A percentile compares a stretch with the other conserved stretches of the same genome.
Evolutionary conservation across 2,888 invertebrate genomes (phyloP).

Genomic region (Nemotelus pantherinus): DNA sequence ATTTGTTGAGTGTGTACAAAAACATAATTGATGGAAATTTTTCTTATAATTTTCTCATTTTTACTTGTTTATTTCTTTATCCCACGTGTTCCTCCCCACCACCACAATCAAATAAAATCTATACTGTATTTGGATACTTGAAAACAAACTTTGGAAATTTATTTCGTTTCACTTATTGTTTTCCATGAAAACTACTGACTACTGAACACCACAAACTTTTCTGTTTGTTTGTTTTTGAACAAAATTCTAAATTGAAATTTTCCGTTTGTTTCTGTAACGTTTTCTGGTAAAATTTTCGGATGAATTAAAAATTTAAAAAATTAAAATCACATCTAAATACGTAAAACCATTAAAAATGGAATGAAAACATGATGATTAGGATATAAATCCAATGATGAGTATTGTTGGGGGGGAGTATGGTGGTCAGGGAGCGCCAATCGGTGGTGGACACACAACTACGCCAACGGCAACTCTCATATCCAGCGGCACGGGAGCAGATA

Average conservation of each 20-base stretch:
- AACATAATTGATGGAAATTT: slow-evolving; percentile 39
- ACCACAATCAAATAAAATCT: slow-evolving; percentile 53
- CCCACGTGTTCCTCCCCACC: slow-evolving; percentile 54
- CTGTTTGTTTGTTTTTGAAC: slow-evolving; percentile 15
- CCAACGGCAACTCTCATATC: slow-evolving; percentile 59
- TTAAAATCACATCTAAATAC: slow-evolving; percentile 15
- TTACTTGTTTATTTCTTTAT: slow-evolving; percentile 52
- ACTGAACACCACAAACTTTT: slow-evolving; percentile 30
- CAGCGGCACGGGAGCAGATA: slow-evolving; percentile 58
- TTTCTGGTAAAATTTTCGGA: slow-evolving; percentile 41
- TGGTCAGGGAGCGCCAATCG: slow-evolving; percentile 60
- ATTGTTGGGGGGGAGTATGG: slow-evolving; percentile 65
- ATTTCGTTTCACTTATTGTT: slow-evolving; percentile 20
- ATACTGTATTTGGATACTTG: slow-evolving; percentile 32
- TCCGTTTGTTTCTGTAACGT: slow-evolving; percentile 1
- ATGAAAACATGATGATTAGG: slow-evolving; percentile 55
- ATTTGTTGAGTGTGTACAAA: slow-evolving; percentile 31
- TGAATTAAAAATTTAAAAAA: no score
- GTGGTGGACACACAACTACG: slow-evolving; percentile 52
- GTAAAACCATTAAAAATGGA: slow-evolving; percentile 41
- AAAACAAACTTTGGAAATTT: slow-evolving; percentile 40
- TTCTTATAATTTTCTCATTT: slow-evolving; percentile 51
- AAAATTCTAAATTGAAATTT: slow-evolving; percentile 39
- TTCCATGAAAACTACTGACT: slow-evolving; percentile 9
- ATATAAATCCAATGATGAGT: slow-evolving; percentile 65